Conservation (phyloP, 2,888 invertebrate genomes). For the Reticulitermes lucifugus region DNA sequence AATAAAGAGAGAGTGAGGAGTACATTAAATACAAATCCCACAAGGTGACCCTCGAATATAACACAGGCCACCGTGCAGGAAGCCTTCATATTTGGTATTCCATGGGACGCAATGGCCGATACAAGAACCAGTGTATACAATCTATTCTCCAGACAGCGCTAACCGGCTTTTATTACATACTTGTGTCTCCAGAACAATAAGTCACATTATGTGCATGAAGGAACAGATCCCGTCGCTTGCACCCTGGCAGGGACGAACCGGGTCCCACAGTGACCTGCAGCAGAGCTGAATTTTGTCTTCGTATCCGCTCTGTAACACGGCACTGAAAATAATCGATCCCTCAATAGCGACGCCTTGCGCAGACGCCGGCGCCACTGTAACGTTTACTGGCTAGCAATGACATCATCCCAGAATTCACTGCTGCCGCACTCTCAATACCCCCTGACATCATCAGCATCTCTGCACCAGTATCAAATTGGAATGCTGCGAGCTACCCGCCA, state of each 20-base stretch:
- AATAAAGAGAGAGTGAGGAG: no score
- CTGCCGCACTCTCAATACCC: slow-evolving; percentile 25
- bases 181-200: neutral
- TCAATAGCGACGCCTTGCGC: slow-evolving; percentile 36
- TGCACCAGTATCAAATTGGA: slow-evolving; percentile 37
- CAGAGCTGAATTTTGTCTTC: slow-evolving; percentile 11
- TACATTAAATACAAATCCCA: no score
- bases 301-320: neutral
- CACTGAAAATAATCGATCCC: slow-evolving; percentile 29
- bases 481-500: slow-evolving; percentile 15
- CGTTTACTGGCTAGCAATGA: slow-evolving; percentile 43
- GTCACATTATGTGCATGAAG: neutral
- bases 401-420: slow-evolving; percentile 49
- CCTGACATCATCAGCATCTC: slow-evolving; percentile 36
- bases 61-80: no score
- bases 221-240: neutral
- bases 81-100: no score
- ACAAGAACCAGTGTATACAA: no score
- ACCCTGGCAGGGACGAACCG: neutral
- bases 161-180: neutral
- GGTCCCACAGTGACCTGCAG: slow-evolving; percentile 14
- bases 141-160: no score
- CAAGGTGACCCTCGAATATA: no score
- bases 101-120: no score
- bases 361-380: slow-evolving; percentile 44